Base-by-base conservation (phyloP, 1,140 invertebrate species). In the Achroia grisella region DNA sequence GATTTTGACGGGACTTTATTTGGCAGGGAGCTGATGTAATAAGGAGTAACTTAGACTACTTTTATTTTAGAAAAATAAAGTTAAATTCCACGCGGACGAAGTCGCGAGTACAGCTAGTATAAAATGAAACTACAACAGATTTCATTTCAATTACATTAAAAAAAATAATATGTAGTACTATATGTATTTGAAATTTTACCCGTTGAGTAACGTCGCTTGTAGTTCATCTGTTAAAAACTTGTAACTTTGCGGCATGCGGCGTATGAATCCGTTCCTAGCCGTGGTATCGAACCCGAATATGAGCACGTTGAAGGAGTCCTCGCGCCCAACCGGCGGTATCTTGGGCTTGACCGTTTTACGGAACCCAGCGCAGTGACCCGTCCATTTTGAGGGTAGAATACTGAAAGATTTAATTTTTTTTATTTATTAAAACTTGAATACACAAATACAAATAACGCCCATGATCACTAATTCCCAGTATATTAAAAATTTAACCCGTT, bases 241-340 rank as follows among this genome's bases (percentile, higher is more conserved):
- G 62, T 95, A 94, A 6, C 93, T 93, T 54, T 93, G 91, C 1
- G 96, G 96, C 35, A 98, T 83, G 62, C 94, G 93, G 29, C 97
- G 87, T 12, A 94, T 92, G 68, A 97, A 97, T 1, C 93, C 93
- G 76, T 96, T 94, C 31, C 93, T 87, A 0, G 96, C 97, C 0
- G 97, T 76, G 0, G 97, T 98, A 82, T 98, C 97, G 72, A 97
- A 95, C 0, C 95, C 96, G 47, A 97, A 92, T 87, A 98, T 95
- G 0, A 97, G 70, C 0, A 98, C 91, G 69, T 96, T 97, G 10
- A 69, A 15, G 0, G 61, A 48, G 9, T 75, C 49, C 29, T 72
- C 67, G 9, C 62, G 50, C 0, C 52, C 62, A 0, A 40, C 39
- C 0, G 66, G 69, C 0, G 69, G 48, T 1, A 39, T 32, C 13